A percentile compares a stretch with the other conserved stretches of the same genome.
These are phyloP conservation scores for Anas bernieri DNA, from an alignment of 2,797 vertebrate genomes.

Conservation along the genomic window DNA sequence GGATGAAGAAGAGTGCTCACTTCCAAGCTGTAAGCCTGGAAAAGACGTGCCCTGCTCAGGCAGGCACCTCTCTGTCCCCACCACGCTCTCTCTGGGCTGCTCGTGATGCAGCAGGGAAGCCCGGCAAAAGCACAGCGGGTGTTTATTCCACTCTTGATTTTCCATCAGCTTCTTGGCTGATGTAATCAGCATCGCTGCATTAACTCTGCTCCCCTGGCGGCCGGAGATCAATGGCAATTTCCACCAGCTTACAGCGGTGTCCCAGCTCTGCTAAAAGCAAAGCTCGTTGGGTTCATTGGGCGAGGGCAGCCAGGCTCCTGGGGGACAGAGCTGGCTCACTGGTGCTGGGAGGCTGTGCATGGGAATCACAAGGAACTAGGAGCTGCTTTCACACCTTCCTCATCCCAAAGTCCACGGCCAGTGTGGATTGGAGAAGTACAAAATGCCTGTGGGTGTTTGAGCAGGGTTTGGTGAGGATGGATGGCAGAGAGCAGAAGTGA, in stretches of 20 bases:
- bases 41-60: neutral
- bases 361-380: fast-evolving
- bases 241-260: fast-evolving
- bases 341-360: neutral
- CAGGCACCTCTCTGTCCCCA: neutral
- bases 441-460: neutral
- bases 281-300: fast-evolving
- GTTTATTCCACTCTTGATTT: neutral
- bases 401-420: too few species aligned
- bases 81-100: neutral
- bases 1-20: neutral
- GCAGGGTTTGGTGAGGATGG: neutral
- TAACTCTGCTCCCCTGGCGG: neutral
- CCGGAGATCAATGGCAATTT: neutral
- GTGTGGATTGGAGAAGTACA: neutral
- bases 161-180: neutral
- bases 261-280: neutral
- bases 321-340: fast-evolving
- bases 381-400: neutral
- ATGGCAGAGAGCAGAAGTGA: neutral
- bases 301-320: neutral
- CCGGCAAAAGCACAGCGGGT: neutral
- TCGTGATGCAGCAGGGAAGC: neutral
- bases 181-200: neutral
- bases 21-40: neutral